phyloP scores from a whole-genome alignment of 2,888 invertebrate species.

The Macropis europaea region DNA sequence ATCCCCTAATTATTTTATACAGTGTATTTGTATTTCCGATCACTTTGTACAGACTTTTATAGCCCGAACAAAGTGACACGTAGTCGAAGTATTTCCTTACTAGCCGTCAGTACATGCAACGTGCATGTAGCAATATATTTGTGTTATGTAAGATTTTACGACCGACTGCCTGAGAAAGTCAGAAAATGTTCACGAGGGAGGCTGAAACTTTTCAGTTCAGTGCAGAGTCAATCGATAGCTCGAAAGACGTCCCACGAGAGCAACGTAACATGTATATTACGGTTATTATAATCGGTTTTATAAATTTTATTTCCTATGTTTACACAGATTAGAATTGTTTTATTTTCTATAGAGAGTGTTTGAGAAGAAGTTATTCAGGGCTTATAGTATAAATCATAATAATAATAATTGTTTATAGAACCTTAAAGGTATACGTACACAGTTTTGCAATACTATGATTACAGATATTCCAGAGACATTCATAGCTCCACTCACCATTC shows the following conservation, averaged over 20 bases:
- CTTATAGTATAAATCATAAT: too few species aligned
- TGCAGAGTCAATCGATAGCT: conserved; percentile 3
- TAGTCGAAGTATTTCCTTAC: not conserved
- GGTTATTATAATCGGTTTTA: not conserved
- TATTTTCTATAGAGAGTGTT: too few species aligned
- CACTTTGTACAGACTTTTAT: conserved; percentile 29
- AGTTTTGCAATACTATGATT: too few species aligned
- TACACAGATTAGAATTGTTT: too few species aligned
- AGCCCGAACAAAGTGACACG: not conserved
- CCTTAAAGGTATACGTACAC: too few species aligned
- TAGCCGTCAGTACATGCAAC: not conserved
- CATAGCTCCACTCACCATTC: too few species aligned
- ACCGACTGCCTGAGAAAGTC: not conserved
- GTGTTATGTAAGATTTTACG: conserved; percentile 17
- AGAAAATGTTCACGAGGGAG: not conserved
- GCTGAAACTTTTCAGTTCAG: not conserved
- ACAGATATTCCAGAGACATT: too few species aligned
- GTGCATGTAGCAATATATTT: not conserved
- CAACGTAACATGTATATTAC: not conserved
- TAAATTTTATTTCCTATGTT: too few species aligned
- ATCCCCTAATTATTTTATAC: too few species aligned
- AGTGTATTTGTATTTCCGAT: too few species aligned
- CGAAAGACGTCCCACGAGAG: not conserved
- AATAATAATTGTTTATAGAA: too few species aligned
- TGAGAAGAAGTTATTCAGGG: too few species aligned